Evolutionary conservation across 2,113 vertebrate species (phyloP).

Genomic region (Indicator maculatus): DNA sequence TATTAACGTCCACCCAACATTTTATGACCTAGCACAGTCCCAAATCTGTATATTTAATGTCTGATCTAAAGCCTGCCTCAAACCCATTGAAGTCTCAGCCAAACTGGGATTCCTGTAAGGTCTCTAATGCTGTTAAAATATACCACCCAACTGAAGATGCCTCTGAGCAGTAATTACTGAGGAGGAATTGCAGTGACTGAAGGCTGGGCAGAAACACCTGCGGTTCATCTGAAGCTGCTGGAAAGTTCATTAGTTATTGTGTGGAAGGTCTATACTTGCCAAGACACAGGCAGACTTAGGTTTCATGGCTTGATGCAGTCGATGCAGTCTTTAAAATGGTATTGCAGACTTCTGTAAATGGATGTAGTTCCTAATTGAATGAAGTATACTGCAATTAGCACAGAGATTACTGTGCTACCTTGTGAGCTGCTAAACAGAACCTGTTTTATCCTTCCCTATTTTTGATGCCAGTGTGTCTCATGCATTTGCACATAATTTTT

Average conservation of each 20-base stretch:
- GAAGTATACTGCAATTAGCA: neutral
- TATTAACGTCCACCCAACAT: neutral
- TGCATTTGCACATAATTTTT: neutral
- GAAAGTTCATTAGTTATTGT: neutral
- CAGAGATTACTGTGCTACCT: neutral
- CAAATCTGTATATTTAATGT: neutral
- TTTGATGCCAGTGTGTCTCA: neutral
- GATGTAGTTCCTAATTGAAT: neutral
- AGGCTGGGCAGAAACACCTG: slow-evolving; percentile 4
- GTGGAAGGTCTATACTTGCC: neutral
- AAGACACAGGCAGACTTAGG: neutral
- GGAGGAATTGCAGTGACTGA: neutral
- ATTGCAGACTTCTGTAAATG: neutral
- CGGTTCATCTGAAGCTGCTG: neutral
- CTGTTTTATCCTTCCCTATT: neutral
- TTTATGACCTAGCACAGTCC: neutral
- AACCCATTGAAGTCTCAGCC: neutral
- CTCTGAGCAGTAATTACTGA: slow-evolving; percentile 10
- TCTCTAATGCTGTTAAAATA: neutral
- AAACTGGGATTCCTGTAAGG: neutral
- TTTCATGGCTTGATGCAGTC: neutral
- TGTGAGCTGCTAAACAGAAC: neutral
- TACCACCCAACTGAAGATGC: neutral
- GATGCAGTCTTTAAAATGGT: neutral
- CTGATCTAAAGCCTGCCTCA: slow-evolving; percentile 22